Evolutionary conservation across 2,113 vertebrate species (phyloP).

Genomic region (Meleagris gallopavo): DNA sequence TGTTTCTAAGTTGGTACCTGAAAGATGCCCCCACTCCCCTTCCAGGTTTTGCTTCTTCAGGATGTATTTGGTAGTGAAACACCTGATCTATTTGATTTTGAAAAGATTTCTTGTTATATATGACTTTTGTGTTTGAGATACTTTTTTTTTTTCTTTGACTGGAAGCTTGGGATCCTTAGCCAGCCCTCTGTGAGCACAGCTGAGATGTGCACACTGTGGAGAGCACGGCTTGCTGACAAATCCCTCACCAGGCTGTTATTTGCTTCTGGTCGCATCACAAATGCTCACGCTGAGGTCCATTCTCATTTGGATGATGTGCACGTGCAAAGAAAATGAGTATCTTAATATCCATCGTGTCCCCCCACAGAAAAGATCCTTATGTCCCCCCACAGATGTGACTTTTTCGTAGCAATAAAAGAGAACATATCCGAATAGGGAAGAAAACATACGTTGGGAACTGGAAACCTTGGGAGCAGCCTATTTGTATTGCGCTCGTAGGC

Average conservation of each 20-base stretch:
- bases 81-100: neutral
- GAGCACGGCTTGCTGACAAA: neutral
- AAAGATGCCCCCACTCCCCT: neutral
- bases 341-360: neutral
- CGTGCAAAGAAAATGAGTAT: neutral
- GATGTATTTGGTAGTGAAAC: neutral
- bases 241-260: neutral
- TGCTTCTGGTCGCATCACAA: neutral
- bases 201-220: neutral
- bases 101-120: neutral
- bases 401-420: neutral
- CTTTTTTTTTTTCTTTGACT: neutral
- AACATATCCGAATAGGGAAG: neutral
- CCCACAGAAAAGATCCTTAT: too few relatives aligned
- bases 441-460: neutral
- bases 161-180: neutral
- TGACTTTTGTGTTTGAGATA: neutral
- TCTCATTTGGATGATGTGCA: neutral
- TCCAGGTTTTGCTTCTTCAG: neutral
- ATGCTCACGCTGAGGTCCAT: neutral
- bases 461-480: neutral
- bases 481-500: neutral
- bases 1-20: neutral
- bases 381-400: neutral
- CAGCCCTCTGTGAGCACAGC: neutral